phyloP scores from a whole-genome alignment of 2,797 vertebrate genomes.

The Enteromius fasciolatus region DNA sequence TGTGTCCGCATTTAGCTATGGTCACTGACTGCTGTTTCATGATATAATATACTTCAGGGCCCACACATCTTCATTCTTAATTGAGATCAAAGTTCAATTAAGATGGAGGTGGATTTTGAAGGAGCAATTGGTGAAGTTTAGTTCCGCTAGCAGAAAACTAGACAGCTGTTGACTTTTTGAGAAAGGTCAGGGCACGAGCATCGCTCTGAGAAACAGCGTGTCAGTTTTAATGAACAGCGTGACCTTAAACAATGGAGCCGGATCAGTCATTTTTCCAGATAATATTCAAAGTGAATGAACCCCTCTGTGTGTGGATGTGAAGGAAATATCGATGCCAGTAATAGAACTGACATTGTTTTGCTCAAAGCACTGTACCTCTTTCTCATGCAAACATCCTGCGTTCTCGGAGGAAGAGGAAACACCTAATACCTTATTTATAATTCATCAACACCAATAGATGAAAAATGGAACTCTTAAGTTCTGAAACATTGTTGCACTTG shows the following conservation, averaged over 20 bases:
- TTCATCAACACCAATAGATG: conserved; percentile 48
- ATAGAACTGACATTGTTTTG: conserved; percentile 20
- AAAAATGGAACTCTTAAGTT: conserved; percentile 5
- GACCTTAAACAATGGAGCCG: conserved; percentile 78
- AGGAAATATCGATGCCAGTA: conserved; percentile 38
- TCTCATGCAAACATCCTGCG: conserved; percentile 51
- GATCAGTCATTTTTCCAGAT: conserved; percentile 69
- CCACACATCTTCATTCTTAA: conserved; percentile 57
- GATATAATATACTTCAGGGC: conserved; percentile 6
- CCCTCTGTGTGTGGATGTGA: conserved; percentile 43
- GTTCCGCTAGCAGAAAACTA: conserved; percentile 61
- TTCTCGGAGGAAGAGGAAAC: conserved; percentile 41
- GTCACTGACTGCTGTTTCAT: neutral
- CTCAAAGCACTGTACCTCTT: conserved; percentile 11
- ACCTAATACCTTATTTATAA: conserved; percentile 46
- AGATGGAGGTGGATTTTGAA: conserved; percentile 54
- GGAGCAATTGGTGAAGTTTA: conserved; percentile 66
- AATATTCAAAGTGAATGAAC: conserved; percentile 65
- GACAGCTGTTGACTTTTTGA: conserved; percentile 69
- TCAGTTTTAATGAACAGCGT: conserved; percentile 79
- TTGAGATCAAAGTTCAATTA: conserved; percentile 69
- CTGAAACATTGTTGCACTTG: neutral
- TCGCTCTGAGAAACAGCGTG: conserved; percentile 71
- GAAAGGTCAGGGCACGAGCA: conserved; percentile 75
- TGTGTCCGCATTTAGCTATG: neutral